Evolutionary conservation across 2,797 vertebrate species (phyloP).

Genomic region (Acipenser transmontanus): DNA sequence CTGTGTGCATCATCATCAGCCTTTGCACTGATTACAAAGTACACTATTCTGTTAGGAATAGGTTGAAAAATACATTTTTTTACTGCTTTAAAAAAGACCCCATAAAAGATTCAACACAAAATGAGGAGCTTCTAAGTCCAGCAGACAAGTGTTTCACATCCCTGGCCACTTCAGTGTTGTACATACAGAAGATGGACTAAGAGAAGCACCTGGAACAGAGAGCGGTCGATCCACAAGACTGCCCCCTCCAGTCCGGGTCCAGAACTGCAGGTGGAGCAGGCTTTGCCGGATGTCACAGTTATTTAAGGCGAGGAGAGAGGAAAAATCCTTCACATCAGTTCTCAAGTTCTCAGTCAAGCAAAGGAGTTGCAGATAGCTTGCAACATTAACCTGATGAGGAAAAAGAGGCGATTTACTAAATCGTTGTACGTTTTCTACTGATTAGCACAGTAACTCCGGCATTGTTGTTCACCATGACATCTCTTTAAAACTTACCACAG

Average conservation of each 20-base stretch:
- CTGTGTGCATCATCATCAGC: too few relatives aligned
- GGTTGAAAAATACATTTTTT: too few relatives aligned
- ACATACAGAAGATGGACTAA: background rate
- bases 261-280: slow-evolving; percentile 85
- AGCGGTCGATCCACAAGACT: too few relatives aligned
- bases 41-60: too few relatives aligned
- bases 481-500: slow-evolving; percentile 64
- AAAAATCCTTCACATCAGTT: slow-evolving; percentile 65
- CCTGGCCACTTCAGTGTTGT: background rate
- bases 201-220: background rate
- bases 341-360: slow-evolving; percentile 84
- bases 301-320: slow-evolving; percentile 69
- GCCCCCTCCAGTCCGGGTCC: slow-evolving; percentile 73
- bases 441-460: too few relatives aligned
- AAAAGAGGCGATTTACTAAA: background rate
- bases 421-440: too few relatives aligned
- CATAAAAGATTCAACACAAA: too few relatives aligned
- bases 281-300: slow-evolving; percentile 83
- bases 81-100: too few relatives aligned
- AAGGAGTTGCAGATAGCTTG: slow-evolving; percentile 80
- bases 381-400: slow-evolving; percentile 59
- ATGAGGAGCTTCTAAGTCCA: too few relatives aligned
- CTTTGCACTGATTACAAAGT: too few relatives aligned
- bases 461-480: too few relatives aligned
- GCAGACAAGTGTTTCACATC: too few relatives aligned